Conservation (phyloP, 1,140 invertebrate genomes). For the Temnothorax nylanderi region DNA sequence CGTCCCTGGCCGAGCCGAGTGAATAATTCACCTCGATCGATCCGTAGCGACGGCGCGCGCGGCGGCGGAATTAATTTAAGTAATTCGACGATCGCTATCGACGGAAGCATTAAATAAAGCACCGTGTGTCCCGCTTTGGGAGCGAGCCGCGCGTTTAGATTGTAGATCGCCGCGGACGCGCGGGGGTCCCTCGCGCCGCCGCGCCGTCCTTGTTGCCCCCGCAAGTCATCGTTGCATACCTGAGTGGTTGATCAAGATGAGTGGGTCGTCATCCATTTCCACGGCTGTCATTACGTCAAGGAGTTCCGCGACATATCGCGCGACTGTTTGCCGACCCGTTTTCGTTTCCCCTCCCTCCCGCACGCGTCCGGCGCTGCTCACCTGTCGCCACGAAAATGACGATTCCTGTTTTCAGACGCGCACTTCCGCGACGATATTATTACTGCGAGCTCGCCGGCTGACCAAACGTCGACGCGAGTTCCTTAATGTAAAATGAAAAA, state of each 20-base stretch:
- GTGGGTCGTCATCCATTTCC: conserved; percentile 69
- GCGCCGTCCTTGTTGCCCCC: conserved; percentile 9
- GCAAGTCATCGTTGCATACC: conserved; percentile 81
- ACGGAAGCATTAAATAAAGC: conserved; percentile 80
- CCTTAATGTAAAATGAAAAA: conserved; percentile 41
- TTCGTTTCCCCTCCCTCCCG: neutral
- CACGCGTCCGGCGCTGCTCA: neutral
- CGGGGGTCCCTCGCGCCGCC: neutral
- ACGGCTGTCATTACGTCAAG: conserved; percentile 71
- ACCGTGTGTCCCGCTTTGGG: conserved; percentile 56
- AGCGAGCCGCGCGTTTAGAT: conserved; percentile 68
- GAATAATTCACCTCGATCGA: conserved; percentile 71
- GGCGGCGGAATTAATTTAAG: conserved; percentile 74
- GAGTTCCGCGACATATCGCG: conserved; percentile 51
- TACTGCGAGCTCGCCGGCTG: neutral
- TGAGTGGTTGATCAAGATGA: conserved; percentile 79
- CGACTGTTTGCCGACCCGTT: conserved; percentile 44
- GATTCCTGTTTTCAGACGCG: conserved; percentile 48
- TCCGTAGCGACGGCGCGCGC: conserved; percentile 39
- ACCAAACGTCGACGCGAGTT: conserved; percentile 3
- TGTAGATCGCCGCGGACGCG: conserved; percentile 68
- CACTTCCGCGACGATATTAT: conserved; percentile 55
- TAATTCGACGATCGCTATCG: conserved; percentile 78
- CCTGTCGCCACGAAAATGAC: conserved; percentile 48
- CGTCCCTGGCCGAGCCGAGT: conserved; percentile 39